Percentiles rank a stretch among this genome's conserved stretches.
Evolutionary conservation across 2,113 vertebrate species (phyloP).

Genomic region (Sinocyclocheilus anshuiensis): DNA sequence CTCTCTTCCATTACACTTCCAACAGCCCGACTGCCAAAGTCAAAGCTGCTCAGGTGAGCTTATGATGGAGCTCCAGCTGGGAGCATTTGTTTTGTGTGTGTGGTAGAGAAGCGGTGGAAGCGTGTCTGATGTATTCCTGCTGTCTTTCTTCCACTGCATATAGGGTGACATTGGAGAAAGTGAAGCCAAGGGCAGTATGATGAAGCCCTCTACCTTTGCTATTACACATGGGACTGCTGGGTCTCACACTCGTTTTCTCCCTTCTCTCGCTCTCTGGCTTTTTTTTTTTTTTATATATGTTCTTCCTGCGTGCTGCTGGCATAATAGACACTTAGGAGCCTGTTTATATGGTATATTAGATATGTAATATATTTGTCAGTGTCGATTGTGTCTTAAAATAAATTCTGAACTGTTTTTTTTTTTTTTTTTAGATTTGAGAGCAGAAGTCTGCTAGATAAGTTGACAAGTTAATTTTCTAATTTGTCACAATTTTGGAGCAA

Average conservation of each 20-base stretch:
- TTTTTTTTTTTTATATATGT: neutral
- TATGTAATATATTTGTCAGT: neutral
- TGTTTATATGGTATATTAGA: neutral
- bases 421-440: neutral
- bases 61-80: slow-evolving; percentile 69
- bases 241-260: slow-evolving; percentile 56
- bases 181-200: slow-evolving; percentile 82
- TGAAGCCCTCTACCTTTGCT: slow-evolving; percentile 78
- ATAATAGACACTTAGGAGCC: neutral
- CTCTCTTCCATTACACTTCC: slow-evolving; percentile 71
- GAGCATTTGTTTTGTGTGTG: slow-evolving; percentile 60
- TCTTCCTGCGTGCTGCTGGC: neutral
- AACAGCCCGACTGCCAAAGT: slow-evolving; percentile 71
- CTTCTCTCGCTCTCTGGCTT: neutral
- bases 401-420: neutral
- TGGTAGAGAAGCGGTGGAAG: slow-evolving; percentile 75
- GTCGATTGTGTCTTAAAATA: neutral
- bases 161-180: slow-evolving; percentile 79
- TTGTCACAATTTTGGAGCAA: neutral
- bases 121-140: slow-evolving; percentile 77
- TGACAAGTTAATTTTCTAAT: neutral
- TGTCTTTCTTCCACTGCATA: slow-evolving; percentile 68
- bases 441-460: neutral
- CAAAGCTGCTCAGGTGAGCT: slow-evolving; percentile 71
- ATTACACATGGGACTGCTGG: slow-evolving; percentile 67